Evolutionary conservation across 2,797 vertebrate genomes (phyloP).

Genomic region (Tolypeutes matacus): DNA sequence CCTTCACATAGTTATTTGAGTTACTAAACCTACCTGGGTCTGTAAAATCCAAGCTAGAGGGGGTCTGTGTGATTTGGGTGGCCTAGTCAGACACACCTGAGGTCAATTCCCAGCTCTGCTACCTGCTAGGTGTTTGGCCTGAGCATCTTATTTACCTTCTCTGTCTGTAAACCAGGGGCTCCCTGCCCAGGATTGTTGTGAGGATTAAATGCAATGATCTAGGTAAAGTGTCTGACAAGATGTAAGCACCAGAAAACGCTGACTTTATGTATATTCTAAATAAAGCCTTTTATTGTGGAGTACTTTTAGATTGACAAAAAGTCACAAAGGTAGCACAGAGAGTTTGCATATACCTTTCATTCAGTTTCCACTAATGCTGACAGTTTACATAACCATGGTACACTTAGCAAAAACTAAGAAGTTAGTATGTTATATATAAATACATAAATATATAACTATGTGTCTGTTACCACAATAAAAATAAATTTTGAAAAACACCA

Average conservation of each 20-base stretch:
- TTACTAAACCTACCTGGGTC: not conserved
- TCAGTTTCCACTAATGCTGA: not conserved
- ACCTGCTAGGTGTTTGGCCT: not conserved
- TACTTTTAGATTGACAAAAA: conserved; percentile 36
- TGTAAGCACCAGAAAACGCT: not conserved
- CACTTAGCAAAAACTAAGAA: conserved; percentile 13
- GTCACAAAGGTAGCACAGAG: not conserved
- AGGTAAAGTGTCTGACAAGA: not conserved
- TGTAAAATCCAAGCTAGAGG: not conserved
- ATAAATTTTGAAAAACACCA: too few species aligned
- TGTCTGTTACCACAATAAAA: too few species aligned
- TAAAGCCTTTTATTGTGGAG: not conserved
- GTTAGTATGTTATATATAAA: not conserved
- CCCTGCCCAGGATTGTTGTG: not conserved
- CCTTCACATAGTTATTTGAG: not conserved
- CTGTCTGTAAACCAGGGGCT: not conserved
- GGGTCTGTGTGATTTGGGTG: not conserved
- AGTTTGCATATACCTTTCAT: not conserved
- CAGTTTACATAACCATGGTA: not conserved
- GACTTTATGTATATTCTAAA: not conserved
- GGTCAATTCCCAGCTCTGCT: not conserved
- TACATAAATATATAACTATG: too few species aligned
- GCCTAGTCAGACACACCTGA: not conserved
- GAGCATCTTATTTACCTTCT: not conserved
- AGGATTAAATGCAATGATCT: not conserved